phyloP scores from a whole-genome alignment of 2,888 invertebrate species.

The Formica aserva region DNA sequence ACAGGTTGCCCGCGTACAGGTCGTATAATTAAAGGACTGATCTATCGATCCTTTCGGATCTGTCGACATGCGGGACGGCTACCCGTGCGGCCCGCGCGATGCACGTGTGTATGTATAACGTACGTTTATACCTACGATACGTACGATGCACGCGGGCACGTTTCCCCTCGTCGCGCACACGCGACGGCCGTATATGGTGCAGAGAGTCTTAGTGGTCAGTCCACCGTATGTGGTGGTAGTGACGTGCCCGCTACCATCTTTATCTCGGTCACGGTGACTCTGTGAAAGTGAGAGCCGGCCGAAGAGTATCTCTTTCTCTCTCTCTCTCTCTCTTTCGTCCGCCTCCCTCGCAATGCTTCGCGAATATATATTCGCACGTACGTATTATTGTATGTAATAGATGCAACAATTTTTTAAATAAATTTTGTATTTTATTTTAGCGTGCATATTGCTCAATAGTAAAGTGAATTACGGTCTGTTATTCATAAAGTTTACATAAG shows the following conservation, averaged over 20 bases:
- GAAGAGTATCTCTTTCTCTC: constrained; percentile 59
- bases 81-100: constrained; percentile 60
- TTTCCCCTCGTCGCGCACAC: constrained; percentile 61
- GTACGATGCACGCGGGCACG: constrained; percentile 1
- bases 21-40: constrained; percentile 78
- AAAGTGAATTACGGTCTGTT: background rate
- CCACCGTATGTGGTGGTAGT: constrained; percentile 69
- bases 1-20: constrained; percentile 49
- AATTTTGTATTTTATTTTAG: background rate
- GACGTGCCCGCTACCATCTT: constrained; percentile 80
- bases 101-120: constrained; percentile 23
- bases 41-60: constrained; percentile 80
- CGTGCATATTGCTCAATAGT: background rate
- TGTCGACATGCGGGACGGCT: constrained; percentile 76
- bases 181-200: constrained; percentile 79
- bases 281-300: constrained; percentile 84
- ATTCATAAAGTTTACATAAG: background rate
- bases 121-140: constrained; percentile 35
- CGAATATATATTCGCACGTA: constrained; percentile 58
- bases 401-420: background rate
- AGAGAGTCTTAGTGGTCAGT: constrained; percentile 79
- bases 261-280: constrained; percentile 85
- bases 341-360: constrained; percentile 66
- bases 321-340: constrained; percentile 59
- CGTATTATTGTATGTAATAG: constrained; percentile 57